Percentiles rank a stretch among this genome's conserved stretches.
Evolutionary conservation across 2,113 vertebrate genomes (phyloP).

Genomic region (Bujurquina vittata): DNA sequence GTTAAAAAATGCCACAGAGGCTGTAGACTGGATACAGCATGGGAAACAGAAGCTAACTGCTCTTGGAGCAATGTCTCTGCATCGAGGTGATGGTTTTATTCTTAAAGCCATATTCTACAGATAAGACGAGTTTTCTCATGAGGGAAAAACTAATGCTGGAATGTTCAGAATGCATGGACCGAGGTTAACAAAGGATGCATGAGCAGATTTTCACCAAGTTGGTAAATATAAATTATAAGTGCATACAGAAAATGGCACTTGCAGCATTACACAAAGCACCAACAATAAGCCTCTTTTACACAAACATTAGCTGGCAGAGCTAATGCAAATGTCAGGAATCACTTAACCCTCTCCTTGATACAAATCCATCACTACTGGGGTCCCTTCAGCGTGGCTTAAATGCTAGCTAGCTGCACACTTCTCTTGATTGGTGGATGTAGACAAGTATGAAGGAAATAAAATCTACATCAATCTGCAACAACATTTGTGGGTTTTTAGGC

Average conservation of each 20-base stretch:
- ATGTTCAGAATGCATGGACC: neutral
- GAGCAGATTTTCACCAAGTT: neutral
- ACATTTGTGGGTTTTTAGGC: neutral
- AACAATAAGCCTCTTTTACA: neutral
- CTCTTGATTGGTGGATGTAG: neutral
- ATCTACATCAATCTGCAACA: neutral
- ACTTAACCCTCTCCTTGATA: neutral
- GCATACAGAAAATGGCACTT: neutral
- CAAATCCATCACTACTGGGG: neutral
- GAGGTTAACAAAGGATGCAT: neutral
- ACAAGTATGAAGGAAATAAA: neutral
- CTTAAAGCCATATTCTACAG: neutral
- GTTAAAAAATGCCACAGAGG: conserved; percentile 27
- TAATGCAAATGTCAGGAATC: neutral
- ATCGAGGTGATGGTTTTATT: conserved; percentile 24
- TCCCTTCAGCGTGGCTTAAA: neutral
- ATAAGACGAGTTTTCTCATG: conserved; percentile 17
- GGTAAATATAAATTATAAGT: neutral
- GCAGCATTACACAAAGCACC: neutral
- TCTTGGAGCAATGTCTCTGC: neutral
- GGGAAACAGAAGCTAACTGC: conserved; percentile 8
- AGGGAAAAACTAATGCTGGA: neutral
- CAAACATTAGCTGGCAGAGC: neutral
- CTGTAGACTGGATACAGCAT: neutral
- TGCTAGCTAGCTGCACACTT: neutral